Percentiles rank a stretch among this genome's conserved stretches.
Conservation (phyloP, 2,113 vertebrate genomes). For the Promerops cafer region DNA sequence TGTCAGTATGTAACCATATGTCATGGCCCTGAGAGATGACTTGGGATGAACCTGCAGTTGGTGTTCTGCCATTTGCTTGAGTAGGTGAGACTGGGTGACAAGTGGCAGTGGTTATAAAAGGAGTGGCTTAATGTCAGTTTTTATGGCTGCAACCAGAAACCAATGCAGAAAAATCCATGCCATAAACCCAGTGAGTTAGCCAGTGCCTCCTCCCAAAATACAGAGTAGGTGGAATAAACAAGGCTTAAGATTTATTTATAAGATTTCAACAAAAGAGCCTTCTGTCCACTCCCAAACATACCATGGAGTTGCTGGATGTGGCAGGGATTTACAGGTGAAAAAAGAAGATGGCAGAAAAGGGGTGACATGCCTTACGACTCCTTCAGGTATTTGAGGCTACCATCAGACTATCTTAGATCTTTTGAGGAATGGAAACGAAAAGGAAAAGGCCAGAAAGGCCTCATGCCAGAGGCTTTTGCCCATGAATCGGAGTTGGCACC, state of each 20-base stretch:
- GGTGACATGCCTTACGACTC: background rate
- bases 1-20: accelerated
- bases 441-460: background rate
- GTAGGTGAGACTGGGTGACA: background rate
- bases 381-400: background rate
- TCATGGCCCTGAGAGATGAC: background rate
- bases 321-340: background rate
- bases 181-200: background rate
- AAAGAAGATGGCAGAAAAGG: background rate
- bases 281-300: background rate
- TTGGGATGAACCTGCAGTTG: background rate
- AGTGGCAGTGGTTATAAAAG: background rate
- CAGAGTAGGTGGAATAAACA: background rate
- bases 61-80: background rate
- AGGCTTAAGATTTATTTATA: background rate
- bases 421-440: background rate
- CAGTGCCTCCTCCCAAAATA: background rate
- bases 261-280: background rate
- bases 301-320: background rate
- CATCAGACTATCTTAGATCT: background rate
- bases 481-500: background rate
- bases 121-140: background rate
- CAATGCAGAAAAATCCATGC: background rate
- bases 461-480: background rate
- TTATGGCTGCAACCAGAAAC: background rate